Base-by-base conservation (phyloP, 2,113 vertebrate genomes). In the Laterallus jamaicensis region DNA sequence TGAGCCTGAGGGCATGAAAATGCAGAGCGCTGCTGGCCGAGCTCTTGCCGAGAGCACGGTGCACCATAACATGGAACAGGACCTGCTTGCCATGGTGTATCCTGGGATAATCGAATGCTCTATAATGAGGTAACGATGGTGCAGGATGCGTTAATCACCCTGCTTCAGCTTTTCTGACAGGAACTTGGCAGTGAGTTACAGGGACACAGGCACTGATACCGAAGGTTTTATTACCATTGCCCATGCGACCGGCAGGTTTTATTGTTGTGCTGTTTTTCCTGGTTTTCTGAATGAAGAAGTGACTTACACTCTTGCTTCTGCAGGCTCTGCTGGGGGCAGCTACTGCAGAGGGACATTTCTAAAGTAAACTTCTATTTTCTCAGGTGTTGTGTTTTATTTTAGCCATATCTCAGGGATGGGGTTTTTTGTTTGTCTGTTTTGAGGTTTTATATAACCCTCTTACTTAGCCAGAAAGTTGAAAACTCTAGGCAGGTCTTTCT, bases 81-180 rank as follows among this genome's bases (percentile, higher is more conserved):
- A 28, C 64, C 56, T 25, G 2, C 75, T 79, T 79, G 67, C 92
- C 71, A 74, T 1, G 0, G 55, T 39, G 60, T 54, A 17, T 44
- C 60, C 81, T 12, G 76, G 70, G 81, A 10, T 93, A 75, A 89
- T 60, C 28, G 76, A 86, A 20, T 17, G 88, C 77, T n/a, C 67
- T 15, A 2, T 79, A 79, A 82, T 29, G 80, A 93, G 80, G 88
- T 79, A 83, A 82, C 25, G 76, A 93, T 66, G 88, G 62, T 2
- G 2, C 62, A 62, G 89, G 92, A 62, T 67, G 52, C 54, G 86
- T 94, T 86, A 76, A 83, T 92, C 86, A 90, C 62, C 44, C 85
- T 32, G 5, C 32, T 75, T 29, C 73, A 37, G 56, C 67, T 26
- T 29, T 32, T 67, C n/a, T 58, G 94, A 66, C 89, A 76, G 94